phyloP scores from a whole-genome alignment of 2,888 invertebrate species.

The Allophyes oxyacanthae region DNA sequence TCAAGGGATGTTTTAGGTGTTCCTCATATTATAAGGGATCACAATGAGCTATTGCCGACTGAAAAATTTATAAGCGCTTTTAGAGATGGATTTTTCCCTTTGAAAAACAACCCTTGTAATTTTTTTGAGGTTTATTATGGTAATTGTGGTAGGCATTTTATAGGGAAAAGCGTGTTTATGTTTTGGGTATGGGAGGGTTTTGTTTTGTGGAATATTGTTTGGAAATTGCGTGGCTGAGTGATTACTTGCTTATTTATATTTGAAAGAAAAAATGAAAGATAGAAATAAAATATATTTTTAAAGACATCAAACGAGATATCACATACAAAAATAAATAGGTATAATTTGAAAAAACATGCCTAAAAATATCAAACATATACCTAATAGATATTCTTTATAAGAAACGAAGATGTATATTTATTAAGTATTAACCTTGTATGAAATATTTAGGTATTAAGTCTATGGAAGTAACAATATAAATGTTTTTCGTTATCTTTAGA shows the following conservation, averaged over 20 bases:
- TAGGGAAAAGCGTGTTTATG: constrained; percentile 4
- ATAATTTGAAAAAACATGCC: too few species aligned
- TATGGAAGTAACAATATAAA: too few species aligned
- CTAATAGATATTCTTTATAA: too few species aligned
- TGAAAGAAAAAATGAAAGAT: too few species aligned
- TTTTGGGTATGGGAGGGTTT: constrained; percentile 6
- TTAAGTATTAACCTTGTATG: too few species aligned
- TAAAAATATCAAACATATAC: too few species aligned
- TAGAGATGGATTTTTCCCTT: constrained; percentile 47
- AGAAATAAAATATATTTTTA: too few species aligned
- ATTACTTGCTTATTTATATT: constrained; percentile 25
- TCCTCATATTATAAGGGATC: constrained; percentile 61
- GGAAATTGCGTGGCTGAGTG: constrained; percentile 19
- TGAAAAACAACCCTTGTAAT: constrained; percentile 36
- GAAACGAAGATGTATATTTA: too few species aligned
- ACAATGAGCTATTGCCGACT: constrained; percentile 58
- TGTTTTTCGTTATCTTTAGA: too few species aligned
- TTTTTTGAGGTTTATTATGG: constrained; percentile 50
- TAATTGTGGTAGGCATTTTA: constrained; percentile 39
- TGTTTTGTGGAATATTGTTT: constrained; percentile 6
- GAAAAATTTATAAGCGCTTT: constrained; percentile 71
- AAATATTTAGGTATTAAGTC: too few species aligned
- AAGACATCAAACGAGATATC: too few species aligned
- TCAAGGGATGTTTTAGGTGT: constrained; percentile 67
- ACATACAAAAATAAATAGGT: too few species aligned